These are phyloP conservation scores for Lasius fuliginosus DNA, from an alignment of 2,888 invertebrate species.

Conservation along the genomic window DNA sequence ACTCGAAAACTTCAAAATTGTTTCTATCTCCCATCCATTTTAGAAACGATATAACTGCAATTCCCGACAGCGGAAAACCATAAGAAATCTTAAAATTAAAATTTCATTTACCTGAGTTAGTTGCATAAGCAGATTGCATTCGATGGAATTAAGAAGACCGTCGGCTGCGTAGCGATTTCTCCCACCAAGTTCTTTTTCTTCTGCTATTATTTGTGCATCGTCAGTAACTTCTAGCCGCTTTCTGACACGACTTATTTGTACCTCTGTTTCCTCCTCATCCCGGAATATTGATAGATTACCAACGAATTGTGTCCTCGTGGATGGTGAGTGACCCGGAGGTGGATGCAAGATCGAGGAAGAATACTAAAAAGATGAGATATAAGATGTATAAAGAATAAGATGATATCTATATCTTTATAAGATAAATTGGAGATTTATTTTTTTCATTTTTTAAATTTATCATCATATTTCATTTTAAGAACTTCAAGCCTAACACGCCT, in stretches of 20 bases:
- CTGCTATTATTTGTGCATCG: conserved; percentile 63
- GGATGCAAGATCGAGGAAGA: conserved; percentile 6
- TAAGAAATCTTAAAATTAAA: neutral
- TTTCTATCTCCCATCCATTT: neutral
- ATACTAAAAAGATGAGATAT: conserved; percentile 45
- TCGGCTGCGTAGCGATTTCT: conserved; percentile 85
- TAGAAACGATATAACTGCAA: neutral
- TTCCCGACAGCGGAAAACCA: neutral
- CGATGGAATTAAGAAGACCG: conserved; percentile 82
- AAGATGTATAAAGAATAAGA: neutral
- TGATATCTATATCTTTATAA: neutral
- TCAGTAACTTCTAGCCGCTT: conserved; percentile 23
- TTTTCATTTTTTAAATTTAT: neutral
- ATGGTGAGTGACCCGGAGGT: conserved; percentile 58
- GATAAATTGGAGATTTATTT: neutral
- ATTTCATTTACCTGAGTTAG: conserved; percentile 61
- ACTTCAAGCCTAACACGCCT: conserved; percentile 38
- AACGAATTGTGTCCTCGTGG: conserved; percentile 8
- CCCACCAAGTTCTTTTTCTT: conserved; percentile 83
- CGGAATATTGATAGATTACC: conserved; percentile 49
- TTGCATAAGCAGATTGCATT: conserved; percentile 84
- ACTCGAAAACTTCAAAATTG: too few species aligned
- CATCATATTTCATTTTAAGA: neutral
- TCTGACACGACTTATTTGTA: neutral
- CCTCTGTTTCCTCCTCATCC: neutral